Conservation (phyloP, 2,797 vertebrate genomes). For the Peromyscus attwateri region DNA sequence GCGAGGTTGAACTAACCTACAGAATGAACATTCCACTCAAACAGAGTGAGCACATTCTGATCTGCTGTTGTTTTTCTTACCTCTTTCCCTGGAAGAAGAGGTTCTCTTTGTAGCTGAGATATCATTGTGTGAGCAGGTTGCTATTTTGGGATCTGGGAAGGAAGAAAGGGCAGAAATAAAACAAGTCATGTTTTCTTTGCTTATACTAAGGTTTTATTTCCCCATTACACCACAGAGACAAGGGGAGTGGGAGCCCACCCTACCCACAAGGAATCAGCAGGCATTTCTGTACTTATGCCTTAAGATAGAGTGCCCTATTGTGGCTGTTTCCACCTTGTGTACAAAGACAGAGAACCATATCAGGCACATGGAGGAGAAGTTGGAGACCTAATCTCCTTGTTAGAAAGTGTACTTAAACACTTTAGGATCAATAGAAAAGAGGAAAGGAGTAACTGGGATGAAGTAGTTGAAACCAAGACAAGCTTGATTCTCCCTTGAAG, state of each 20-base stretch:
- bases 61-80: neutral
- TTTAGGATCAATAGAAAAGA: neutral
- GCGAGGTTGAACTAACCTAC: neutral
- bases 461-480: neutral
- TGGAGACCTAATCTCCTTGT: too few species aligned
- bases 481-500: neutral
- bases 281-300: neutral
- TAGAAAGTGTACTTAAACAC: neutral
- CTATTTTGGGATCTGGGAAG: neutral
- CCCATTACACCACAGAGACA: neutral
- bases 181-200: neutral
- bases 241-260: too few species aligned
- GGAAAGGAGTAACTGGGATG: too few species aligned
- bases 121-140: neutral
- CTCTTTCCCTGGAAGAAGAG: neutral
- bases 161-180: neutral
- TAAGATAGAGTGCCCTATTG: too few species aligned
- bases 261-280: neutral
- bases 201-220: neutral
- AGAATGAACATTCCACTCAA: neutral
- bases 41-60: neutral
- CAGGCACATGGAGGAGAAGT: neutral
- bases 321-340: neutral
- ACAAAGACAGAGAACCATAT: neutral
- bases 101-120: neutral